Percentiles rank a stretch among this genome's conserved stretches.
Evolutionary conservation across 2,797 vertebrate genomes (phyloP).

Genomic region (Sebastes ruberrimus): DNA sequence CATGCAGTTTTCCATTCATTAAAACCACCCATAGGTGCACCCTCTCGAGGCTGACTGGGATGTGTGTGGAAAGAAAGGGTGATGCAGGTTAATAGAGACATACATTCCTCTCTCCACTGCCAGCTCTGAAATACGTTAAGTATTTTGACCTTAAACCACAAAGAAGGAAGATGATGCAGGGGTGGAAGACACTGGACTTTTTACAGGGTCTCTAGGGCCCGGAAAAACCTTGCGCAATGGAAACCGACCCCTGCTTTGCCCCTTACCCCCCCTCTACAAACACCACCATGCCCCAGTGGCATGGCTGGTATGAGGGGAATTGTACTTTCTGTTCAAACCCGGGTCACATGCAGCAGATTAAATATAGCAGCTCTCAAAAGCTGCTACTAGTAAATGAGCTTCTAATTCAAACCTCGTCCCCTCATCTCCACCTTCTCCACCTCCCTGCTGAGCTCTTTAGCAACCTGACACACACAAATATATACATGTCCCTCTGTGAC

Average conservation of each 20-base stretch:
- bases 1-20: conserved; percentile 19
- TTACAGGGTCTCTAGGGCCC: background rate
- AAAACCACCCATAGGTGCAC: background rate
- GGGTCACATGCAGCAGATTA: conserved; percentile 67
- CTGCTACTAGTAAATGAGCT: conserved; percentile 62
- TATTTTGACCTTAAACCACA: background rate
- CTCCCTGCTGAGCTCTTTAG: conserved; percentile 2
- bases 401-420: conserved; percentile 61
- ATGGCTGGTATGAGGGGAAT: conserved; percentile 64
- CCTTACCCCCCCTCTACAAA: background rate
- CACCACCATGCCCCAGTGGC: conserved; percentile 32
- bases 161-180: background rate
- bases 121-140: background rate
- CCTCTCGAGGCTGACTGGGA: background rate
- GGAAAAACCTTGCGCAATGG: conserved; percentile 58
- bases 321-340: conserved; percentile 62
- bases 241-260: conserved; percentile 40
- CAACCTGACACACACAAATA: background rate
- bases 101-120: background rate
- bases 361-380: conserved; percentile 73
- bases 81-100: background rate
- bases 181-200: background rate
- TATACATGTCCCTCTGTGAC: background rate
- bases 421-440: conserved; percentile 21
- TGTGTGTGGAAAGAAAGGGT: background rate